Conservation (phyloP, 2,888 invertebrate species). For the Apodemia hepburni region DNA sequence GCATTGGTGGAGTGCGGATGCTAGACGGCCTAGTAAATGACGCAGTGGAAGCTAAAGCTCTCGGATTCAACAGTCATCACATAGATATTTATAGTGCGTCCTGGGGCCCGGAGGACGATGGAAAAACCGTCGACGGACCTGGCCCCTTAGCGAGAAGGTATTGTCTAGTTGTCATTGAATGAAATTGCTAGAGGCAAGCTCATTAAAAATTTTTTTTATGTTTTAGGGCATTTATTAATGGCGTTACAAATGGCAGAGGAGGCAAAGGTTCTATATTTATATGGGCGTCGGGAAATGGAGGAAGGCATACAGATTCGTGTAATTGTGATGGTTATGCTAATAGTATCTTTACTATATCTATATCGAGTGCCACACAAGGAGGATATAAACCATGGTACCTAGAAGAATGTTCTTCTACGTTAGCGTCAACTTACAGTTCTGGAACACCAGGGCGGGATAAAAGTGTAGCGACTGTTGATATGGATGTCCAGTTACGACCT, state of each 20-base stretch:
- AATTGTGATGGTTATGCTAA: constrained; percentile 99
- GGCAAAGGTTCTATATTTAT: constrained; percentile 98
- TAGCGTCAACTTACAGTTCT: constrained; percentile 98
- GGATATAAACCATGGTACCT: constrained; percentile 98
- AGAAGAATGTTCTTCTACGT: constrained; percentile 99
- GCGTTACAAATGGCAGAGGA: constrained; percentile 94
- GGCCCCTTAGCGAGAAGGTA: constrained; percentile 91
- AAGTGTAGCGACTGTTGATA: constrained; percentile 94
- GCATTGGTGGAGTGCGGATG: constrained; percentile 98
- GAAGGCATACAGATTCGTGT: constrained; percentile 96
- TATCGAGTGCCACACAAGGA: constrained; percentile 98
- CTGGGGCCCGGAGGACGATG: constrained; percentile 98
- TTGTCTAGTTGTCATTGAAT: constrained; percentile 48
- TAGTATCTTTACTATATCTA: constrained; percentile 98
- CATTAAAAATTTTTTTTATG: constrained; percentile 58
- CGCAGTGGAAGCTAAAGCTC: constrained; percentile 95
- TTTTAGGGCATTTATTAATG: constrained; percentile 93
- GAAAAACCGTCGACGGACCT: constrained; percentile 97
- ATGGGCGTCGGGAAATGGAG: constrained; percentile 99
- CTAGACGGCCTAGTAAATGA: constrained; percentile 98
- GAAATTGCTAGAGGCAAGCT: constrained; percentile 49
- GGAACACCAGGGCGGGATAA: constrained; percentile 95
- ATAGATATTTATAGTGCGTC: constrained; percentile 98
- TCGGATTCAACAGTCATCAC: constrained; percentile 95
- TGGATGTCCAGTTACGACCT: constrained; percentile 92